Base-by-base conservation (phyloP, 2,797 vertebrate species). In the Galagoides demidoff region DNA sequence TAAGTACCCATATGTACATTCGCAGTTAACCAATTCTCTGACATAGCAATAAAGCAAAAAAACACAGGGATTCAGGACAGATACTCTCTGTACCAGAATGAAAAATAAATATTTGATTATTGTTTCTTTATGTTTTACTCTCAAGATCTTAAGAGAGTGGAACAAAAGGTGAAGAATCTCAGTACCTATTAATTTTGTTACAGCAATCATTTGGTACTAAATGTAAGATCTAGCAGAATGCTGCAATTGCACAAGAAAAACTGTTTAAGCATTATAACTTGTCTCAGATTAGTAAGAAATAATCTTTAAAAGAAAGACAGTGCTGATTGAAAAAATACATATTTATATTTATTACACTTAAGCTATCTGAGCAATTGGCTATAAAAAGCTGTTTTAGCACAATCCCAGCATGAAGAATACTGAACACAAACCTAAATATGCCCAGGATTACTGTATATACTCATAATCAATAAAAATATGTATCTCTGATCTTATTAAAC, bases 331-430 rank as follows among this genome's bases (percentile, higher is more conserved):
- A 96, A 96, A 90, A 13, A 76, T 74, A 85, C 89, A 85, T 71
- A 91, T 10, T 86, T 85, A 83, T 27, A 92, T 70, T 39, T 79
- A 66, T 66, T 92, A 77, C 0, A 91, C 12, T 79, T 5, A 91
- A 85, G 31, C 92, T 87, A 64, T 34, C 12, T 61, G 87, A 90
- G 13, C 3, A 81, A 92, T 0, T 70, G 0, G 3, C 31, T 49
- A 55, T 7, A 31, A 90, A 93, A 95, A 43, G 10, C 6, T 82
- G 10, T 83, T 81, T 93, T 55, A 83, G 57, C 64, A 86, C 81
- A 91, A 84, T 63, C 19, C 37, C 52, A 96, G 45, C 61, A 95
- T 77, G 95, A 64, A 90, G 43, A 79, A 95, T 82, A 93, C 34
- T 16, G 23, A 74, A 85, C 17, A 76, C 8, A 59, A 64, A 92